These are phyloP conservation scores for Patella pellucida DNA, from an alignment of 2,888 invertebrate species.

Conservation along the genomic window DNA sequence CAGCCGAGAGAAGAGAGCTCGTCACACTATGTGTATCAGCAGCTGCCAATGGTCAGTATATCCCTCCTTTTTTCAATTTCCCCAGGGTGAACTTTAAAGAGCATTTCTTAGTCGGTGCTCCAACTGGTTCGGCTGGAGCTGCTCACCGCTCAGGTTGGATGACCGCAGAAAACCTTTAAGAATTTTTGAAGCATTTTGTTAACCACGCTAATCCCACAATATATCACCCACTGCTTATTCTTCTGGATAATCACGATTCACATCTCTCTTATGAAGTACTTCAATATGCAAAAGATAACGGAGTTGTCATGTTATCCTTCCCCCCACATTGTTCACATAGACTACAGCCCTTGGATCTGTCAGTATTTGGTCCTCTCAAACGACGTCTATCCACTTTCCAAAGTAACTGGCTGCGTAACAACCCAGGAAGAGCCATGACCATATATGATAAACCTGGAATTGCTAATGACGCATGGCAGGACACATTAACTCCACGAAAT, in stretches of 20 bases:
- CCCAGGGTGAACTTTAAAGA: conserved; percentile 26
- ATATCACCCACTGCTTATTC: no score
- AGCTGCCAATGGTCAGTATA: conserved; percentile 22
- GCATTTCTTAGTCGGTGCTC: conserved; percentile 11
- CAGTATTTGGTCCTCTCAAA: conserved; percentile 69
- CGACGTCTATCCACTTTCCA: conserved; percentile 48
- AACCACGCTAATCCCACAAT: conserved; percentile 50
- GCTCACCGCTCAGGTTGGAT: conserved; percentile 51
- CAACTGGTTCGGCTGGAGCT: conserved; percentile 12
- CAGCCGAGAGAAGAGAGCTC: conserved; percentile 30
- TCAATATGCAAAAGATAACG: conserved; percentile 61
- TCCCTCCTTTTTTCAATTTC: conserved; percentile 34
- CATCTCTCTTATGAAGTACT: conserved; percentile 49
- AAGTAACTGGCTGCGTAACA: conserved; percentile 57
- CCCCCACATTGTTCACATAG: conserved; percentile 70
- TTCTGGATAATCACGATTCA: conserved; percentile 60
- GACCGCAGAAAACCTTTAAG: conserved; percentile 8
- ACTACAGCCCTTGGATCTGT: conserved; percentile 70
- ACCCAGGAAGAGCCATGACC: conserved; percentile 68
- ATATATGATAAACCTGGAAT: conserved; percentile 59
- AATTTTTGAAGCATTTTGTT: conserved; percentile 58
- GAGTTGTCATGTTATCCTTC: conserved; percentile 67
- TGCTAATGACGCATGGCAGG: conserved; percentile 20
- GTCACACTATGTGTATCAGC: conserved; percentile 14
- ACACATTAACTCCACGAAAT: background rate